A percentile compares a stretch with the other conserved stretches of the same genome.
These are phyloP conservation scores for Rhizomys pruinosus DNA, from an alignment of 2,113 vertebrate species.

Conservation along the genomic window DNA sequence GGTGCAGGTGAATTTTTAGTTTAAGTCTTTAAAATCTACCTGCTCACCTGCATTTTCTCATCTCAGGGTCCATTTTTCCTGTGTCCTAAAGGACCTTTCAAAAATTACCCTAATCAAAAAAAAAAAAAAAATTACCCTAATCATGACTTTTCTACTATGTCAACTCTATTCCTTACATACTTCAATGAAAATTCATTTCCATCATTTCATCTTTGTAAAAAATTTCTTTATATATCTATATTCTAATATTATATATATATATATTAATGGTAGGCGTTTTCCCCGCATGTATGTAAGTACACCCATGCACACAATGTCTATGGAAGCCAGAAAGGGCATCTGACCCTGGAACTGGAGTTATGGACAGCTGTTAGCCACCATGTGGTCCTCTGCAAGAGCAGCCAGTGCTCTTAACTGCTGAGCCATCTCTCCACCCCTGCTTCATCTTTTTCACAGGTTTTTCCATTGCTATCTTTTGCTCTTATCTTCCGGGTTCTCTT, in stretches of 20 bases:
- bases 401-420: too few species aligned
- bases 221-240: too few species aligned
- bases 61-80: neutral
- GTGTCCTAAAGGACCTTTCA: neutral
- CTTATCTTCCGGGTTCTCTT: neutral
- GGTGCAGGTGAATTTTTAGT: rapidly evolving
- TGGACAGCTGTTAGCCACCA: too few species aligned
- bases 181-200: neutral
- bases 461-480: neutral
- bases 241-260: too few species aligned
- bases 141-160: neutral
- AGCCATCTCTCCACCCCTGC: too few species aligned
- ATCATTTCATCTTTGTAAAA: neutral
- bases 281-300: too few species aligned
- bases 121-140: neutral
- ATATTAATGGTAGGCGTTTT: too few species aligned
- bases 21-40: neutral
- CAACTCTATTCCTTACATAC: neutral
- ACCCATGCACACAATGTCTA: too few species aligned
- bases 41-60: neutral
- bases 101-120: neutral
- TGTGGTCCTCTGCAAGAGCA: too few species aligned
- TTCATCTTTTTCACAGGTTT: neutral
- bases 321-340: too few species aligned
- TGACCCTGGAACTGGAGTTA: too few species aligned